These are phyloP conservation scores for Caretta caretta DNA, from an alignment of 2,113 vertebrate genomes.

Conservation along the genomic window DNA sequence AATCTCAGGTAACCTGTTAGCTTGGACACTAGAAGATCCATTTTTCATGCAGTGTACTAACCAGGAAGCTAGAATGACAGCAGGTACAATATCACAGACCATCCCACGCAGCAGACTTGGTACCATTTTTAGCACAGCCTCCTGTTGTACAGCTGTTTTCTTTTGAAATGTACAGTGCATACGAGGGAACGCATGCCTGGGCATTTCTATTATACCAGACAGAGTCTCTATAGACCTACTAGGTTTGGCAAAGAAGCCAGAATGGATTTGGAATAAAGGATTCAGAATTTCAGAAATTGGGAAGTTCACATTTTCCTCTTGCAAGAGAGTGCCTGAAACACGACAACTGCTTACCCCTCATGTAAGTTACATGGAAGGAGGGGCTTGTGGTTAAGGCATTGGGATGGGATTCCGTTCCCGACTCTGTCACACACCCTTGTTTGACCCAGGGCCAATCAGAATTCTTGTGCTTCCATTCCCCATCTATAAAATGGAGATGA, in stretches of 20 bases:
- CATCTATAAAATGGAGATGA: no score
- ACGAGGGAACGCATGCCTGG: neutral
- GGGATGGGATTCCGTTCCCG: no score
- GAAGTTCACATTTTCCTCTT: neutral
- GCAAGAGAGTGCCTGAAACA: neutral
- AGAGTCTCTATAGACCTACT: neutral
- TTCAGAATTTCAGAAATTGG: rapidly evolving
- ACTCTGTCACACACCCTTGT: no score
- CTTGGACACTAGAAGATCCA: rapidly evolving
- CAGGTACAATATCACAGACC: neutral
- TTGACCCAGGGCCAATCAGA: no score
- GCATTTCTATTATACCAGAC: neutral
- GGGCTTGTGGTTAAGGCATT: no score
- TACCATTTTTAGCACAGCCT: rapidly evolving
- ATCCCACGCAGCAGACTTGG: rapidly evolving
- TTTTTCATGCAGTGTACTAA: rapidly evolving
- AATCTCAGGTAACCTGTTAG: neutral
- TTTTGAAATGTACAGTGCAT: neutral
- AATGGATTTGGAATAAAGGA: rapidly evolving
- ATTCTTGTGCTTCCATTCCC: no score
- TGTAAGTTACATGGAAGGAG: no score
- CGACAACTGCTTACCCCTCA: no score
- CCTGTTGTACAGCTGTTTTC: rapidly evolving
- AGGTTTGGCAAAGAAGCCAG: neutral
- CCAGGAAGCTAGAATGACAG: rapidly evolving